These are phyloP conservation scores for Rhinophrynus dorsalis DNA, from an alignment of 2,797 vertebrate genomes.

Conservation along the genomic window DNA sequence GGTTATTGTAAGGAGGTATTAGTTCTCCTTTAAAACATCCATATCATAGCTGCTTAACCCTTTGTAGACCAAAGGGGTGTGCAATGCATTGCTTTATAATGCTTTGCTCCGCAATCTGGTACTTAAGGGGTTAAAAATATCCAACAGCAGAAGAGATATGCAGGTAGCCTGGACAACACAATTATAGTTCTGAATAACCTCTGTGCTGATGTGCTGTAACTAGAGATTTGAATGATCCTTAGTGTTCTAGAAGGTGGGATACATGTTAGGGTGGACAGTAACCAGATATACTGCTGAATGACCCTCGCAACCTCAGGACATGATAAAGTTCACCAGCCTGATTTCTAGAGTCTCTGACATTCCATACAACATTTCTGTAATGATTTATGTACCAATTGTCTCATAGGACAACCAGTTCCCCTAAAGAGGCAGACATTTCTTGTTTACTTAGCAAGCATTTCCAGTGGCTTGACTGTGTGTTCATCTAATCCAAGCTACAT, in stretches of 20 bases:
- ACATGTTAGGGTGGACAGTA: background rate
- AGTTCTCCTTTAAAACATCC: too few species aligned
- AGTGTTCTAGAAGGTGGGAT: background rate
- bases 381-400: too few species aligned
- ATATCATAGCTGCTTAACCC: too few species aligned
- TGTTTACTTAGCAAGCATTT: background rate
- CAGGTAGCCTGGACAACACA: background rate
- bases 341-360: too few species aligned
- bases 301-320: background rate
- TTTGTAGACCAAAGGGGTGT: too few species aligned
- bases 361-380: too few species aligned
- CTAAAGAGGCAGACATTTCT: background rate
- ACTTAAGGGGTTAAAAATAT: too few species aligned
- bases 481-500: background rate
- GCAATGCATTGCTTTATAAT: too few species aligned
- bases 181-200: background rate
- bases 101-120: too few species aligned
- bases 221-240: background rate
- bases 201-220: background rate
- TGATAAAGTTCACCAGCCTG: background rate
- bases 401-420: background rate
- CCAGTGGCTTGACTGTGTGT: background rate
- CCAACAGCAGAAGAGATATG: too few species aligned
- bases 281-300: background rate
- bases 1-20: too few species aligned